phyloP scores from a whole-genome alignment of 2,113 vertebrate genomes.

The Sula dactylatra region DNA sequence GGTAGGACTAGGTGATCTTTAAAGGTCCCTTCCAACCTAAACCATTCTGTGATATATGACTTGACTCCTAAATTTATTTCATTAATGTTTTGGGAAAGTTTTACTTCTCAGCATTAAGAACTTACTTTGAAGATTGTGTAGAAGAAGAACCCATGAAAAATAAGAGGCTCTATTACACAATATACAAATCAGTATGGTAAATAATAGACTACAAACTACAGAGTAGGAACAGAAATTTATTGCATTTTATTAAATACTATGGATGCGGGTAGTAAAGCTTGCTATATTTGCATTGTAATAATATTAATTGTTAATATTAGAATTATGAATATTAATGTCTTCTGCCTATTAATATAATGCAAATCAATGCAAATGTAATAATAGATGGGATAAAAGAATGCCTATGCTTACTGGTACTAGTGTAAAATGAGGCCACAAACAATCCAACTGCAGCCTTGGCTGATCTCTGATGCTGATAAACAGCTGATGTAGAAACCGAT shows the following conservation, averaged over 20 bases:
- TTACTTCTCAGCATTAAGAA: background rate
- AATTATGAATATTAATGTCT: background rate
- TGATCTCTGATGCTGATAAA: background rate
- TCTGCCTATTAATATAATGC: background rate
- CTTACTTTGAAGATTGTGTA: background rate
- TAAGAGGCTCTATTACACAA: background rate
- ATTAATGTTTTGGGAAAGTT: background rate
- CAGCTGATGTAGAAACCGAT: background rate
- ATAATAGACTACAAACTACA: background rate
- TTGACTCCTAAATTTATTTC: background rate
- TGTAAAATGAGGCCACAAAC: background rate
- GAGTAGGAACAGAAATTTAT: background rate
- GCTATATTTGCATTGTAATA: background rate
- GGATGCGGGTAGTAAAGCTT: background rate
- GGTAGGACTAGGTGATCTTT: background rate
- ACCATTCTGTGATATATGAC: background rate
- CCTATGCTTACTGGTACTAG: rapidly evolving
- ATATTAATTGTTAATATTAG: background rate
- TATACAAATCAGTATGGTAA: background rate
- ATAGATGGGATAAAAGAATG: background rate
- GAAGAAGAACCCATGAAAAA: background rate
- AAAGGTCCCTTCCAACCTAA: background rate
- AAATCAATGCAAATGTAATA: background rate
- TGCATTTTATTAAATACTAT: background rate
- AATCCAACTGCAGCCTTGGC: background rate